Conservation (phyloP, 1,140 invertebrate species). For the Helicorthomorpha holstii region DNA sequence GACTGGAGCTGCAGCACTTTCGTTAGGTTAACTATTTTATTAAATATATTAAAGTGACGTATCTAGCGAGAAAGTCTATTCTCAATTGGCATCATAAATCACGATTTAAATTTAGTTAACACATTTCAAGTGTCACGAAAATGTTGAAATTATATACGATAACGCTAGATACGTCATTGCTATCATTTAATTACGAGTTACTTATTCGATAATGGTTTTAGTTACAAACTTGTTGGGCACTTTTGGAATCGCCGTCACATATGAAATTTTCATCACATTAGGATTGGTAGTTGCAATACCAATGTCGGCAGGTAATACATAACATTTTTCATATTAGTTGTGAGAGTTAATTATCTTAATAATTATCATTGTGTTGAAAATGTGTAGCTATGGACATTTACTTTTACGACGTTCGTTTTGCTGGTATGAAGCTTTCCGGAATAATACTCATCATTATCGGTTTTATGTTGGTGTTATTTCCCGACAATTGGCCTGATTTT, state of each 20-base stretch:
- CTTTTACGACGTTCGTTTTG: slow-evolving; percentile 64
- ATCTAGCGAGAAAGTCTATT: no score
- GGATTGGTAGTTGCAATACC: slow-evolving; percentile 80
- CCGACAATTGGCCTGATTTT: slow-evolving; percentile 88
- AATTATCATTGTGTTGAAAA: slow-evolving; percentile 10
- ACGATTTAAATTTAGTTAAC: no score
- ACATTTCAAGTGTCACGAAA: no score
- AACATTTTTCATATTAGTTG: not conserved
- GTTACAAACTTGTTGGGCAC: slow-evolving; percentile 78
- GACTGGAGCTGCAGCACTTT: slow-evolving; percentile 51
- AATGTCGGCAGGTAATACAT: slow-evolving; percentile 61
- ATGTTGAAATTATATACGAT: not conserved
- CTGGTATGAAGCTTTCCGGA: slow-evolving; percentile 84
- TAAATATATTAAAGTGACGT: no score
- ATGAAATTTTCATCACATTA: slow-evolving; percentile 80
- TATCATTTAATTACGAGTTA: no score
- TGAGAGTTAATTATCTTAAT: slow-evolving; percentile 8
- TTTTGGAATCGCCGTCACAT: slow-evolving; percentile 75
- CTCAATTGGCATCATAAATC: no score
- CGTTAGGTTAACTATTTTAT: no score
- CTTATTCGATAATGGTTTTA: no score
- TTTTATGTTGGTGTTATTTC: slow-evolving; percentile 85
- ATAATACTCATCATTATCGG: slow-evolving; percentile 76
- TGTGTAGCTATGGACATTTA: slow-evolving; percentile 67
- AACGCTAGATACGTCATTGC: not conserved